Evolutionary conservation across 2,113 vertebrate genomes (phyloP).

Genomic region (Xiphias gladius): DNA sequence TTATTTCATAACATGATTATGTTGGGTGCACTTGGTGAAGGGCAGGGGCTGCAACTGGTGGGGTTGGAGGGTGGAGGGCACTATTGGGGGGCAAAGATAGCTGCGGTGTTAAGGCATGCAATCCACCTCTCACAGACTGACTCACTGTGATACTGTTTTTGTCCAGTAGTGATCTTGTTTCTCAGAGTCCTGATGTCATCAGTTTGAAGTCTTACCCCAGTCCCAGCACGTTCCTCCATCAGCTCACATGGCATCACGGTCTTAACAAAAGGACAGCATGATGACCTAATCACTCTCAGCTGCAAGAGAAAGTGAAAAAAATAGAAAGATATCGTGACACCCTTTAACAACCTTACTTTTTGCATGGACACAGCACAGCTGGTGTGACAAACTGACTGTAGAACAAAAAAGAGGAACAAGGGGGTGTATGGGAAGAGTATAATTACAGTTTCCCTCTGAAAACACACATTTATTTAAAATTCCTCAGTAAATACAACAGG

Average conservation of each 20-base stretch:
- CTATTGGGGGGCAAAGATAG: not conserved
- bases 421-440: not conserved
- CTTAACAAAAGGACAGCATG: slow-evolving; percentile 53
- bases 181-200: slow-evolving; percentile 42
- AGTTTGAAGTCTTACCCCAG: slow-evolving; percentile 11
- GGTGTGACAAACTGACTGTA: slow-evolving; percentile 33
- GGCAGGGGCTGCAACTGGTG: not conserved
- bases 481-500: slow-evolving; percentile 44
- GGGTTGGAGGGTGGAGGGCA: not conserved
- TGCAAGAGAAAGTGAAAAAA: slow-evolving; percentile 46
- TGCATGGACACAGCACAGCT: slow-evolving; percentile 65
- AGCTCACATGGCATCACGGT: slow-evolving; percentile 23
- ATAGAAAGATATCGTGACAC: slow-evolving; percentile 46
- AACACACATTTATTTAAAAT: slow-evolving; percentile 60
- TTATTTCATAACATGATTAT: slow-evolving; percentile 52
- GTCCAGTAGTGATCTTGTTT: slow-evolving; percentile 37
- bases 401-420: slow-evolving; percentile 10
- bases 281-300: slow-evolving; percentile 70
- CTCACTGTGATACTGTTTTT: slow-evolving; percentile 25
- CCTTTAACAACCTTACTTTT: slow-evolving; percentile 45
- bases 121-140: slow-evolving; percentile 20
- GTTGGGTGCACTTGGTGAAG: slow-evolving; percentile 20
- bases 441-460: slow-evolving; percentile 38
- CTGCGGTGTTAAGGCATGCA: not conserved
- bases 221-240: slow-evolving; percentile 1